Base-by-base conservation (phyloP, 1,140 invertebrate species). In the Drosophila bocki region DNA sequence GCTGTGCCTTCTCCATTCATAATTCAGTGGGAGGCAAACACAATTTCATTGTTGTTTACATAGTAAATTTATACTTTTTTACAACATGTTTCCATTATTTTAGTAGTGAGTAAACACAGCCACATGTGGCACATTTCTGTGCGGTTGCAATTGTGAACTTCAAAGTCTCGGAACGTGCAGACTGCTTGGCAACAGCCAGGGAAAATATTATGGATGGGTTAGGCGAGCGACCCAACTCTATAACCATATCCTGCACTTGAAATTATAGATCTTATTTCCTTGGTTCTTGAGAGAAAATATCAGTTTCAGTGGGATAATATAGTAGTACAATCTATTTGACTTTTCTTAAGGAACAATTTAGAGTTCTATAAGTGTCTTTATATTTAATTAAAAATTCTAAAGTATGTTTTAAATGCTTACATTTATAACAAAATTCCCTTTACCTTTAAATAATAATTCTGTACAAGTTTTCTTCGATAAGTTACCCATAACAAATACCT, bases 21-120 rank as follows among this genome's bases (percentile, higher is more conserved):
- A 84, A 88, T 88, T 88, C 61, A 67, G 69, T 59, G 63, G 61
- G 60, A 71, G 62, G 75, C 47, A 47, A 33, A 9, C 56, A 56
- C 19, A 60, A 69, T 56, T 77, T 82, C 76, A 74, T 69, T 83
- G 80, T 83, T 86, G 82, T 86, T 88, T 88, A 88, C 85, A 88
- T 90, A 88, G 85, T 88, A 88, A 88, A 88, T 88, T 88, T 88
- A 88, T 88, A 88, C 85, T 90, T 88, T 72, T 90, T 88, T 90
- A 88, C 85, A 81, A 88, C 85, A 85, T 90, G 81, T 81, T 90
- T 88, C 78, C 85, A 88, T 88, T 90, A 91, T 87, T 88, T 90
- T 81, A 90, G 85, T 91, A 90, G 85, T 88, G 80, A 90, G 88
- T 85, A 88, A 88, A 88, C 85, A 88, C 67, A 56, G 50, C 78